Evolutionary conservation across 92 coral and sea anemone genomes (phyloP).

Genomic region (Porites rus): DNA sequence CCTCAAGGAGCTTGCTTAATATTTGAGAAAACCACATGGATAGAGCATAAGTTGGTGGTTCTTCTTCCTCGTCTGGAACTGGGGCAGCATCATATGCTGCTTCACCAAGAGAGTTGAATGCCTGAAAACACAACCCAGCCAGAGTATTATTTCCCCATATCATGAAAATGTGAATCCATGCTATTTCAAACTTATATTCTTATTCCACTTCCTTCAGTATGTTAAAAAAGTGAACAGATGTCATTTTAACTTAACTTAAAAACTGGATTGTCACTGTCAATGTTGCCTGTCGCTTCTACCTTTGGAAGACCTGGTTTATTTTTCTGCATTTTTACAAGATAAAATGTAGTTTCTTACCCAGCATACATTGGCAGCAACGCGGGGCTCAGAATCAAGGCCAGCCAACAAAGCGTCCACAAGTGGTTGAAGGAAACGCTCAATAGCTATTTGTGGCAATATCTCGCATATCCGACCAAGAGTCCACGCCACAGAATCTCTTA

Average conservation of each 20-base stretch:
- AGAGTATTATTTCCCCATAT: not conserved
- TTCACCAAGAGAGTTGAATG: slow-evolving; percentile 93
- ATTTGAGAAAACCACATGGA: slow-evolving; percentile 76
- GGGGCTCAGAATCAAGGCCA: slow-evolving; percentile 87
- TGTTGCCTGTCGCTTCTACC: too few relatives aligned
- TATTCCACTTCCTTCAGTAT: too few relatives aligned
- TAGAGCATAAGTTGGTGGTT: slow-evolving; percentile 88
- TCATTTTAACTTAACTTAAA: too few relatives aligned
- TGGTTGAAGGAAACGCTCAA: slow-evolving; percentile 55
- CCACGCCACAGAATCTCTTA: slow-evolving; percentile 98
- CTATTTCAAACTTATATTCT: too few relatives aligned
- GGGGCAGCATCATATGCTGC: slow-evolving; percentile 97
- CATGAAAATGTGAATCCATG: too few relatives aligned
- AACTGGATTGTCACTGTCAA: too few relatives aligned
- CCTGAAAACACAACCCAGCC: slow-evolving; percentile 57
- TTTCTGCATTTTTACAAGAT: too few relatives aligned
- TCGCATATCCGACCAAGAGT: slow-evolving; percentile 97
- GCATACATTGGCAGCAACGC: slow-evolving; percentile 98
- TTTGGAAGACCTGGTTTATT: too few relatives aligned
- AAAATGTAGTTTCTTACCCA: slow-evolving; percentile 75
- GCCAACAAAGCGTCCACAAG: slow-evolving; percentile 70
- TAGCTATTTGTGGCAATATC: slow-evolving; percentile 87
- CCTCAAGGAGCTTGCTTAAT: slow-evolving; percentile 80
- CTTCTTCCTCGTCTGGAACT: slow-evolving; percentile 79
- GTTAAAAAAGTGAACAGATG: too few relatives aligned